Evolutionary conservation across 2,797 vertebrate species (phyloP), one percentile per base, ranked within the genome.

Genomic region (Helarctos malayanus): DNA sequence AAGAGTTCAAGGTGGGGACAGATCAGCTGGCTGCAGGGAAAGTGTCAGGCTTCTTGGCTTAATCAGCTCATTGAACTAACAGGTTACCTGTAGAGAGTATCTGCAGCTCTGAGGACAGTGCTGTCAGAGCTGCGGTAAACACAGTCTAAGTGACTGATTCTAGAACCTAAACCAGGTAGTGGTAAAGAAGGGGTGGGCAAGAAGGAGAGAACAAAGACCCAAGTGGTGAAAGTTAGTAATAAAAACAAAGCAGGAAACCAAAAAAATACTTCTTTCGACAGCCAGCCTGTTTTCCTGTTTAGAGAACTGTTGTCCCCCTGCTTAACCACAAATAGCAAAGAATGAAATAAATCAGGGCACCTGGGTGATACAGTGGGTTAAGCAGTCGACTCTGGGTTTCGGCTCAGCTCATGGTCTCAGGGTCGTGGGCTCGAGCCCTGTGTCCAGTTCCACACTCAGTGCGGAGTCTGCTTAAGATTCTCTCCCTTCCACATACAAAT

Each of bases 201-300:
- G 8, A 52, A 76, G 69, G 12, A n/a, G 3, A 75, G 25, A 69
- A 35, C 32, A 56, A 96, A 83, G 41, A 52, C 23, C 1, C 1
- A 0, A 87, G 5, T 52, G 32, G 68, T 79, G 3, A 61, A 61
- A 76, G 81, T 84, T 85, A 76, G 47, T 38, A 73, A 86, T 41
- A 29, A 57, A 91, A 95, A 63, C 38, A 85, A 92, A 94, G 73
- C 61, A 94, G 57, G 14, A 95, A 95, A 41, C 23, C 41, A 59
- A 94, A 76, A 73, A 29, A 78, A 71, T 38, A 47, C 21, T 56
- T 78, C 18, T 83, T 93, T 93, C 15, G 38, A 15, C 56, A 79
- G 32, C n/a, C 73, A 78, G 91, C 79, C 69, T 76, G 88, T 38
- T 88, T 95, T 95, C 92, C 82, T 87, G 7, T 93, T 90, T 79